These are phyloP conservation scores for Lycocorax pyrrhopterus DNA, from an alignment of 2,113 vertebrate species.

Conservation along the genomic window DNA sequence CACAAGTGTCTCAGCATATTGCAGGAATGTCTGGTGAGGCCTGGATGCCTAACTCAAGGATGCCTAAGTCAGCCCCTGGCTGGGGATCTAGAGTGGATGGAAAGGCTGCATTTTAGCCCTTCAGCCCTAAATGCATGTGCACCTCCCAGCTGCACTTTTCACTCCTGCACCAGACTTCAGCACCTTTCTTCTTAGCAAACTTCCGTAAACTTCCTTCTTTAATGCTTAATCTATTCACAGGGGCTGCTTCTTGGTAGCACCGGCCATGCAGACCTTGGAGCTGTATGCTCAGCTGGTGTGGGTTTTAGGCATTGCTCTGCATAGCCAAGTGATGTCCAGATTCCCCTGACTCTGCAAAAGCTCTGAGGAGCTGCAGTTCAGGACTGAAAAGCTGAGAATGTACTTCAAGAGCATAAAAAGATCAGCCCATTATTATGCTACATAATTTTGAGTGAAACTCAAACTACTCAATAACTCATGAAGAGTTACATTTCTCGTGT, in stretches of 20 bases:
- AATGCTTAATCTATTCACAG: background rate
- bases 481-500: background rate
- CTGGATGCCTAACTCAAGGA: background rate
- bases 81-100: background rate
- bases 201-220: background rate
- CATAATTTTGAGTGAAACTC: background rate
- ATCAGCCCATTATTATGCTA: background rate
- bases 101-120: background rate
- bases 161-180: background rate
- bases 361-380: background rate
- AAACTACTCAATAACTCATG: background rate
- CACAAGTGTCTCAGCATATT: background rate
- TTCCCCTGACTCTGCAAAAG: background rate
- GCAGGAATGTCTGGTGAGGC: background rate
- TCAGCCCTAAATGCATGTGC: accelerated
- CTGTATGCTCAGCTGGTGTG: accelerated
- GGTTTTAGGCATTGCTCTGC: background rate
- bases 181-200: background rate
- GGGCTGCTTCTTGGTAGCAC: background rate
- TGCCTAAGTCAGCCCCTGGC: background rate
- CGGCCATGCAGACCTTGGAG: background rate
- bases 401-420: background rate
- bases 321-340: background rate
- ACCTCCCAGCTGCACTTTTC: background rate
- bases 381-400: background rate